Base-by-base conservation (phyloP, 1,140 invertebrate species). In the Pectinophora gossypiella region DNA sequence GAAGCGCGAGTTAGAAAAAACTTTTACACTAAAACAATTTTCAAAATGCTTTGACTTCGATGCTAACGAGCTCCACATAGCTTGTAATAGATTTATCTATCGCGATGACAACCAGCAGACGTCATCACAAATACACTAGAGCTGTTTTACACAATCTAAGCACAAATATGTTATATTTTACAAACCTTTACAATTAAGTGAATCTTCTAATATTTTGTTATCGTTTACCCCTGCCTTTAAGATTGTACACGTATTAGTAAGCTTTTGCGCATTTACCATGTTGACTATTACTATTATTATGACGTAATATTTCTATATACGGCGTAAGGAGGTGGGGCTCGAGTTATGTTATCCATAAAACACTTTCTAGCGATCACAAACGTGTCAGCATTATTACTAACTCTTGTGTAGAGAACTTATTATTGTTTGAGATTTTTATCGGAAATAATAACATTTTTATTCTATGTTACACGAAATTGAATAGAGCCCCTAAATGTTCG, bases 201-300 rank as follows among this genome's bases (percentile, higher is more conserved):
- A 55, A 73, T n/a, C n/a, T n/a, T n/a, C n/a, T n/a, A n/a, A n/a
- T 85, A 82, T 85, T 79, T 82, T 80, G 15, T 69, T 82, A 85
- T 76, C 61, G 50, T 78, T 79, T 80, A 76, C 72, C 65, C 75
- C 67, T 61, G 66, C 64, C 65, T 74, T 68, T 76, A 68, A 55
- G 53, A 70, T 60, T 71, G 48, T 64, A 70, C 54, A 73, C 54
- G 35, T 70, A 79, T 56, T 69, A 69, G 48, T 78, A 82, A 81
- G 78, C 80, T 84, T 86, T 79, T 83, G 73, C 59, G 75, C 78
- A 76, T 86, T 84, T 86, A 84, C 76, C 70, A 81, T 81, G 83
- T 86, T 86, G 76, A 84, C 72, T 84, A 81, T 79, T 84, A 73
- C 62, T 77, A 79, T 72, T 73, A 68, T 73, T 66, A 32, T 40